Evolutionary conservation across 1,140 invertebrate species (phyloP), one percentile per base, ranked within the genome.

Genomic region (Cephus cinctus): DNA sequence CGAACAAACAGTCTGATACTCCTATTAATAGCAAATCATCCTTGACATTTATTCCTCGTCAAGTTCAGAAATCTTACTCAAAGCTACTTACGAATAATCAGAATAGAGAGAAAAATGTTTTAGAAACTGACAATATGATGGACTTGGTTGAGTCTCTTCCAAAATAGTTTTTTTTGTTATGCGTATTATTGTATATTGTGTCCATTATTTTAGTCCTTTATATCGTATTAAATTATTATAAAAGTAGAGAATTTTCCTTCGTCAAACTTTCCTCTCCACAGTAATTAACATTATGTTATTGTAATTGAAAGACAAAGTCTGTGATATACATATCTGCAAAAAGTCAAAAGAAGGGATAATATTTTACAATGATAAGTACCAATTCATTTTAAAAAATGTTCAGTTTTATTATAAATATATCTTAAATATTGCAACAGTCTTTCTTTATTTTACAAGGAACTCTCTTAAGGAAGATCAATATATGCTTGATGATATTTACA

Each of bases 41-140:
- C 22, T 47, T 72, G 25, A 45, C 35, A 50, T 76, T 76, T 56
- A 34, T 75, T 18, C 73, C 73, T 23, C 53, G 67, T 20, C 70
- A 73, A 65, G 48, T 75, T 42, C 60, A 67, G 18, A 71, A 64
- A 43, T 65, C 69, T 0, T 70, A 65, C 44, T 49, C 61, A 4
- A 67, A 67, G 32, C 15, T 38, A 6, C 52, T 69, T 35, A 64
- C 62, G 4, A 61, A 67, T 46, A 59, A 56, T 47, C 46, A 59
- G 42, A 59, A 19, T 30, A 54, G 23, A 3, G 47, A 61, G 43
- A 60, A 25, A 30, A 55, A 72, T 55, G 55, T 68, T 47, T 32
- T 70, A 1, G 63, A 74, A 34, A 59, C 38, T 40, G 53, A 63
- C 30, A 57, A 31, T 50, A 60, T 69, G 48, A 70, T 72, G 65